Evolutionary conservation across 2,888 invertebrate genomes (phyloP).

Genomic region (Parnassius orleans): DNA sequence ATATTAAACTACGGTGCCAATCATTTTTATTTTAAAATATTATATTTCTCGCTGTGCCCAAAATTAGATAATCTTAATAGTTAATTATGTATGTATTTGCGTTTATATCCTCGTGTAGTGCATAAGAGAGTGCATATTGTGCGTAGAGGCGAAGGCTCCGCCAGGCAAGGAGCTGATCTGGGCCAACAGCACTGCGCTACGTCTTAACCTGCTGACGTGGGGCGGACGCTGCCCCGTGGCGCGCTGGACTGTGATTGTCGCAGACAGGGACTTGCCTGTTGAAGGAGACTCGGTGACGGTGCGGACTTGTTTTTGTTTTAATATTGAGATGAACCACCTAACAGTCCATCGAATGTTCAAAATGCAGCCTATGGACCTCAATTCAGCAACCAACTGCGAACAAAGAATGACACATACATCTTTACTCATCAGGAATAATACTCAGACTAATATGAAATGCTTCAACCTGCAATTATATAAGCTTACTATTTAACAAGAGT

Average conservation of each 20-base stretch:
- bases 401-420: no score
- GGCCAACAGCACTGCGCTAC: slow-evolving; percentile 85
- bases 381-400: no score
- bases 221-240: slow-evolving; percentile 86
- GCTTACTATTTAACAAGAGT: no score
- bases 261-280: slow-evolving; percentile 42
- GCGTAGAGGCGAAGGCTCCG: slow-evolving; percentile 80
- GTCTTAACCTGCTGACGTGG: slow-evolving; percentile 86
- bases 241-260: slow-evolving; percentile 68
- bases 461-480: no score
- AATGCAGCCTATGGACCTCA: no score
- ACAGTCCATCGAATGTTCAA: no score
- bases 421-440: no score
- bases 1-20: slow-evolving; percentile 12
- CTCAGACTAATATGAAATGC: no score
- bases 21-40: neutral
- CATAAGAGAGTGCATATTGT: slow-evolving; percentile 34
- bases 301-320: neutral
- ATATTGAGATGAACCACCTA: neutral
- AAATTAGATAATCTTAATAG: no score
- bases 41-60: no score
- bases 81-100: no score
- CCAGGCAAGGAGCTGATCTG: slow-evolving; percentile 84
- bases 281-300: slow-evolving; percentile 55
- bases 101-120: neutral